A percentile compares a stretch with the other conserved stretches of the same genome.
Evolutionary conservation across 2,888 invertebrate genomes (phyloP).

Genomic region (Scaptodrosophila latifasciaeformis): DNA sequence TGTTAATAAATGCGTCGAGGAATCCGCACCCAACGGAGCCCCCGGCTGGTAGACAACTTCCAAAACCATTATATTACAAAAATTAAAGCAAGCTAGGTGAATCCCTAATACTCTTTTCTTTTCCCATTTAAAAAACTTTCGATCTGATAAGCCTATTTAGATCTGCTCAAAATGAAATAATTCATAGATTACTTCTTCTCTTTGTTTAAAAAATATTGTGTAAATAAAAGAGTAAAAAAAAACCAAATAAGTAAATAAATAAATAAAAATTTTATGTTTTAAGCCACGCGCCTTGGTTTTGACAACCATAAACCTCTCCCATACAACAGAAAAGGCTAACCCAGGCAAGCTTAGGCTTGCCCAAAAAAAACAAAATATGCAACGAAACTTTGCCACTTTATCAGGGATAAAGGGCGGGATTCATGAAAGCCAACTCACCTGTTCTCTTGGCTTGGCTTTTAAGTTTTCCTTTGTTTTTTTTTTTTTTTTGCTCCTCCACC

Average conservation of each 20-base stretch:
- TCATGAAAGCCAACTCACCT: constrained; percentile 13
- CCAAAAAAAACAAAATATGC: constrained; percentile 20
- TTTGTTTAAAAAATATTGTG: no score
- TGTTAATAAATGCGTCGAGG: background rate
- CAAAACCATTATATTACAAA: no score
- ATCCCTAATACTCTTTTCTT: no score
- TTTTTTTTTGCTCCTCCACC: background rate
- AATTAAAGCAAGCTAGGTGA: no score
- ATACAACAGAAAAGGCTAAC: constrained; percentile 18
- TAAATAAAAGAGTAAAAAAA: no score
- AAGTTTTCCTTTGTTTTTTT: background rate
- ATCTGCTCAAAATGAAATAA: no score
- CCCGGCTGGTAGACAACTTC: no score
- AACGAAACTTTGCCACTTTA: constrained; percentile 62
- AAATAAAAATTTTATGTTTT: constrained; percentile 66
- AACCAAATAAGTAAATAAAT: no score
- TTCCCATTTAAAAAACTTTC: no score
- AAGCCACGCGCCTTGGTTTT: constrained; percentile 46
- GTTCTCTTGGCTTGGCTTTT: no score
- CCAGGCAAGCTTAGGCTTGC: constrained; percentile 1
- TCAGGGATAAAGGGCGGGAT: constrained; percentile 44
- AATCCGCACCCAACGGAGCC: background rate
- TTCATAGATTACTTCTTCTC: no score
- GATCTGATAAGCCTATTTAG: no score
- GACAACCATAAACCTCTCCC: constrained; percentile 42